Conservation (phyloP, 2,113 vertebrate species). For the Xenus cinereus region DNA sequence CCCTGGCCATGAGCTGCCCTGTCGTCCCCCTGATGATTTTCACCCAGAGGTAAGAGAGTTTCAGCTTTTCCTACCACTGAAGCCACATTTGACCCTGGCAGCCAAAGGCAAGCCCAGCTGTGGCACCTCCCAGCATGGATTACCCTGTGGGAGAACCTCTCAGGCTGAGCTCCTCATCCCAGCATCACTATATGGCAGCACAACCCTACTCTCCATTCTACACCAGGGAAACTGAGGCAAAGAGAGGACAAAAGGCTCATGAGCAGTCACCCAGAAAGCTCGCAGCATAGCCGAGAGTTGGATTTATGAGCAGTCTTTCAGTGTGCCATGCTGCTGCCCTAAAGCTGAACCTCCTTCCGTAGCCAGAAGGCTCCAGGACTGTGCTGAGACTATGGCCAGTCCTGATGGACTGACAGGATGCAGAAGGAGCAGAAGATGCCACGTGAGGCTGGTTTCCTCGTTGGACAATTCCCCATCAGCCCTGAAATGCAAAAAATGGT, state of each 20-base stretch:
- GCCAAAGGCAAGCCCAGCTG: not conserved
- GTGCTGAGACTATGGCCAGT: fast-evolving
- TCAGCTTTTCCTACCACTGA: not conserved
- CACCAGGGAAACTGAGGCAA: not conserved
- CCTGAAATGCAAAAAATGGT: not conserved
- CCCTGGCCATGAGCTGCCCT: not conserved
- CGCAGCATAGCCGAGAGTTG: not conserved
- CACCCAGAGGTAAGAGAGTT: not conserved
- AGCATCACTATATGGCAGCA: fast-evolving
- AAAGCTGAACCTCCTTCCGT: not conserved
- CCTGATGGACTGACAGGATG: not conserved
- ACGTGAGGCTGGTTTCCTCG: not conserved
- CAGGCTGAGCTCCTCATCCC: not conserved
- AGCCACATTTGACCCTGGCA: not conserved
- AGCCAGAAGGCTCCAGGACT: not conserved
- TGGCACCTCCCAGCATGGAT: not conserved
- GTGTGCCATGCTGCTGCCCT: not conserved
- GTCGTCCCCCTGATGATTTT: not conserved
- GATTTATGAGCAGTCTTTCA: not conserved
- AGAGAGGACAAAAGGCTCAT: not conserved
- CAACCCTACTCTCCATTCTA: not conserved
- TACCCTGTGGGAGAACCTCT: not conserved
- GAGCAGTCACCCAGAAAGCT: not conserved
- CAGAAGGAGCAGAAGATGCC: not conserved
- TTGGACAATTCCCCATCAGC: not conserved